Percentiles rank a stretch among this genome's conserved stretches.
phyloP scores from a whole-genome alignment of 2,888 invertebrate genomes.

The Synergus umbraculus region DNA sequence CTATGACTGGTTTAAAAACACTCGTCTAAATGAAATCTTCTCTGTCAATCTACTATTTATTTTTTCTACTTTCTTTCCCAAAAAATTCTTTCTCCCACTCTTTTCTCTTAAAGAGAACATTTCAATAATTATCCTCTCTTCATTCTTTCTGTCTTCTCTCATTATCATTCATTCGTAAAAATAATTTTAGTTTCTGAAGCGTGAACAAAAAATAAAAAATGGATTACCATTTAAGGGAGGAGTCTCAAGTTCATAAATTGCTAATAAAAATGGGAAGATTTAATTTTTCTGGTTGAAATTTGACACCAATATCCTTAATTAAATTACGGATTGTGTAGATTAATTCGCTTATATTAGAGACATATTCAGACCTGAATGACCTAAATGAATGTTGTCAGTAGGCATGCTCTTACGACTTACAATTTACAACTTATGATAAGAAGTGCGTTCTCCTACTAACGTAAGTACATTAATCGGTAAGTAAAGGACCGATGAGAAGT shows the following conservation, averaged over 20 bases:
- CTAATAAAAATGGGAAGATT: too few relatives aligned
- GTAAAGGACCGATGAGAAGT: constrained; percentile 53
- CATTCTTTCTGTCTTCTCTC: not conserved
- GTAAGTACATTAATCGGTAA: constrained; percentile 56
- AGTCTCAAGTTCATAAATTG: too few relatives aligned
- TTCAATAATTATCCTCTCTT: not conserved
- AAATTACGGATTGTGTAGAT: too few relatives aligned
- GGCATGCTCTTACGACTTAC: constrained; percentile 60
- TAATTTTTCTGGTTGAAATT: too few relatives aligned
- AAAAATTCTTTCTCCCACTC: not conserved
- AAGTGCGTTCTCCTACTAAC: constrained; percentile 58
- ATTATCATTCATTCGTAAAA: not conserved
- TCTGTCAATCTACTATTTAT: not conserved
- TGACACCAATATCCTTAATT: too few relatives aligned
- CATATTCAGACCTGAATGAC: not conserved
- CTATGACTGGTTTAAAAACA: not conserved
- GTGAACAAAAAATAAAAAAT: too few relatives aligned
- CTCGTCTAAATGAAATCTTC: not conserved
- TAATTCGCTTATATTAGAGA: too few relatives aligned
- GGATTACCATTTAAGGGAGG: too few relatives aligned
- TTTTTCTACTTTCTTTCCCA: not conserved
- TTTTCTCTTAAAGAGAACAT: not conserved
- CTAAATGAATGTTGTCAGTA: constrained; percentile 46
- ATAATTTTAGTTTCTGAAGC: too few relatives aligned
- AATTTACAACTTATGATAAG: not conserved